phyloP scores from a whole-genome alignment of 2,113 vertebrate species.

The Heterotilapia buettikoferi region DNA sequence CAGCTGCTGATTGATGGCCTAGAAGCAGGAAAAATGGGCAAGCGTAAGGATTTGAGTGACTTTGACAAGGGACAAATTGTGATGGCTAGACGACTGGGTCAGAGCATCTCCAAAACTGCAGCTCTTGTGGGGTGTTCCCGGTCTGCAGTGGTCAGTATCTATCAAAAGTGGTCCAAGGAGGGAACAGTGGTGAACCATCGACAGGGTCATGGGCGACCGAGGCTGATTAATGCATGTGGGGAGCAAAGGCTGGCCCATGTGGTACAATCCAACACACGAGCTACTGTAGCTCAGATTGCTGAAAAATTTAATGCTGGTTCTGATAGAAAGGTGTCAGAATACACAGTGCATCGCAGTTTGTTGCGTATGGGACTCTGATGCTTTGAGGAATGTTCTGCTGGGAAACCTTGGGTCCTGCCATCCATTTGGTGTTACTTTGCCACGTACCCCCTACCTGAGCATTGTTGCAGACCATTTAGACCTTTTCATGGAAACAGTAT shows the following conservation, averaged over 20 bases:
- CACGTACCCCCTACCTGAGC: not conserved
- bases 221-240: not conserved
- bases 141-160: not conserved
- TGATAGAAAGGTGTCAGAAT: not conserved
- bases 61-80: not conserved
- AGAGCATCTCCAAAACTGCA: not conserved
- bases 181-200: not conserved
- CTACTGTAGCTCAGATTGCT: not conserved
- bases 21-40: not conserved
- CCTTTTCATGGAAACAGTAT: not conserved
- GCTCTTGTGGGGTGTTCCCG: not conserved
- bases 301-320: not conserved
- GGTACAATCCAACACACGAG: not conserved
- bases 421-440: not conserved
- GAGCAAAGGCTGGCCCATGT: rapidly evolving
- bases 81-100: not conserved
- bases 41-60: not conserved
- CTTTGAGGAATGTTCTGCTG: not conserved
- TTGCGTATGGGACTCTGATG: not conserved
- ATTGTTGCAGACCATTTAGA: not conserved
- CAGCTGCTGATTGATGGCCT: not conserved
- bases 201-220: not conserved
- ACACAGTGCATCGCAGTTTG: not conserved
- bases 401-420: not conserved
- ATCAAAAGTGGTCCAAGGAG: not conserved